Conservation (phyloP, 2,113 vertebrate genomes). For the Calonectris borealis region DNA sequence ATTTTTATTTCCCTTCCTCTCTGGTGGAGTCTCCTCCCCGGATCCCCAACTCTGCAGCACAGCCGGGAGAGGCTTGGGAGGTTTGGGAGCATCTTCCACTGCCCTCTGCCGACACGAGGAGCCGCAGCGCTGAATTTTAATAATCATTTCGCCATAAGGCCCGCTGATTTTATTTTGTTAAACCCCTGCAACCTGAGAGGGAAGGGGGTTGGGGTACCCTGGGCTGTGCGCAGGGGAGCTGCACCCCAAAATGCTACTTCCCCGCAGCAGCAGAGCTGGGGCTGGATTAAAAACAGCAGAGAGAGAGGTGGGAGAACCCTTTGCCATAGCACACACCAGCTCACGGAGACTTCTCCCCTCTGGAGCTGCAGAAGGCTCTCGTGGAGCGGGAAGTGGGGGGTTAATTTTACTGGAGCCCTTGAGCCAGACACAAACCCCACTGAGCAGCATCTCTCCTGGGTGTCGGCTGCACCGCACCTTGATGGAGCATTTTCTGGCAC, state of each 20-base stretch:
- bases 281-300: not conserved
- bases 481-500: fast-evolving
- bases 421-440: not conserved
- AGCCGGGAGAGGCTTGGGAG: not conserved
- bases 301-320: not conserved
- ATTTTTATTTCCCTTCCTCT: conserved; percentile 46
- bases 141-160: not conserved
- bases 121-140: not conserved
- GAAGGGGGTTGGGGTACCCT: not conserved
- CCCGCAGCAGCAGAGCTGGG: not conserved
- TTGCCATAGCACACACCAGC: not conserved
- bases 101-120: conserved; percentile 42
- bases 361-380: not conserved
- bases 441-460: not conserved
- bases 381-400: fast-evolving
- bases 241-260: not conserved
- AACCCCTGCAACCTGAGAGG: not conserved
- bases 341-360: fast-evolving
- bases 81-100: conserved; percentile 43
- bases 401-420: not conserved
- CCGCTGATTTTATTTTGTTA: not conserved
- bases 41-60: not conserved
- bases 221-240: not conserved
- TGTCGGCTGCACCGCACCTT: not conserved
- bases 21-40: conserved; percentile 53